Base-by-base conservation (phyloP, 2,113 vertebrate genomes). In the Prunella himalayana region DNA sequence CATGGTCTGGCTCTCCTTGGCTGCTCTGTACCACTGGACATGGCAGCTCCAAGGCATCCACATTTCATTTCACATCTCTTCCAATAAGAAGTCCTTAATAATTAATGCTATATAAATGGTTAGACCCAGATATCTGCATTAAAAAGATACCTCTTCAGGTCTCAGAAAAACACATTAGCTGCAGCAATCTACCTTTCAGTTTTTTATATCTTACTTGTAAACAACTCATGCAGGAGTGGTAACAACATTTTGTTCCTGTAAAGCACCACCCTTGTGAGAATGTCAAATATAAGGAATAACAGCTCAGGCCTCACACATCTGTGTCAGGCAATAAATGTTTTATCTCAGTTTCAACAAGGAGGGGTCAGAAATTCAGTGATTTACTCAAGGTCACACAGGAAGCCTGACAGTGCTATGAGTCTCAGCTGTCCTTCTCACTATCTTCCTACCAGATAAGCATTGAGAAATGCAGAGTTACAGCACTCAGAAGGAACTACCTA, bases 1-100 rank as follows among this genome's bases (percentile, higher is more conserved):
- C 39, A 81, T 15, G 61, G 71, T 39, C 92, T 95, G 76, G 42
- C 83, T 95, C 95, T 15, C 94, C 95, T 90, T 16, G 22, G 56
- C 73, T 15, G 25, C 75, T 97, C 92, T 77, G 68, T 85, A 86
- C 94, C 69, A 82, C 84, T 45, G 90, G 56, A 76, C 5, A 33
- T 20, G 84, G 70, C 70, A 85, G 73, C 89, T 65, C 72, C 63
- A 90, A 35, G 65, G 41, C 42, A 85, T 35, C 79, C 22, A 6
- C 23, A 63, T 82, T 91, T 80, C 23, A 88, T 23, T 92, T 83
- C 84, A 28, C 12, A 90, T 59, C 33, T 81, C 82, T 89, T 76
- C 37, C 39, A 90, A 49, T 64, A 92, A 72, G 31, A 85, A 82
- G 56, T 45, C 54, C 33, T 88, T 33, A 68, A 66, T 82, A 45